These are phyloP conservation scores for Cyclargus thomasi DNA, from an alignment of 1,140 invertebrate species.

Conservation along the genomic window DNA sequence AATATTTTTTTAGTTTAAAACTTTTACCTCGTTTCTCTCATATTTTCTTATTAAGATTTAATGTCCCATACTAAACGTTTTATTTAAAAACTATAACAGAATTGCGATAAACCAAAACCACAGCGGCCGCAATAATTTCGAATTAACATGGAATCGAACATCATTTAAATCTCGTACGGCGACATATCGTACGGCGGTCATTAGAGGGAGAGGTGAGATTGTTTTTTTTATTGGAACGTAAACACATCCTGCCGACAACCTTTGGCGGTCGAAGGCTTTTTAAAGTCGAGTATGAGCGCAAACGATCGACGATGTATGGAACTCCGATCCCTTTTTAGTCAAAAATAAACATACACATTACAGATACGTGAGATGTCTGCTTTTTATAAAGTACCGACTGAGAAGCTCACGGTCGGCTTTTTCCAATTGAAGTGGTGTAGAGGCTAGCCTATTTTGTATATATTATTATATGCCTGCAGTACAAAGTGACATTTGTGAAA, in stretches of 20 bases:
- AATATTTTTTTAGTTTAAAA: no score
- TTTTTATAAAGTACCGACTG: slow-evolving; percentile 9
- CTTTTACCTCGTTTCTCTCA: no score
- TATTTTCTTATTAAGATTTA: no score
- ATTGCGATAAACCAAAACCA: background rate
- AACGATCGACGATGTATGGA: slow-evolving; percentile 14
- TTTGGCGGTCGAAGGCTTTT: slow-evolving; percentile 23
- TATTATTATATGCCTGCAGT: no score
- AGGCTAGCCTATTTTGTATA: no score
- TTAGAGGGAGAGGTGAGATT: slow-evolving; percentile 14
- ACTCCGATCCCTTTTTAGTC: slow-evolving; percentile 14
- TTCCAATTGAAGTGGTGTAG: background rate
- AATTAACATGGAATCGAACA: slow-evolving; percentile 9
- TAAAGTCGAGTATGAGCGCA: slow-evolving; percentile 15
- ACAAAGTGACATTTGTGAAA: no score
- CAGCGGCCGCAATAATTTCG: background rate
- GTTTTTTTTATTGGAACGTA: slow-evolving; percentile 22
- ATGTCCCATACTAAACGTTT: no score
- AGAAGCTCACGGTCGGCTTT: background rate
- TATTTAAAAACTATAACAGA: no score
- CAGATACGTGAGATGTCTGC: slow-evolving; percentile 2
- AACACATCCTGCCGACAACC: slow-evolving; percentile 23
- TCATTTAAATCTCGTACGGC: slow-evolving; percentile 9
- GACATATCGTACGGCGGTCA: slow-evolving; percentile 13
- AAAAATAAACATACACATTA: slow-evolving; percentile 16